Percentiles rank a stretch among this genome's conserved stretches.
These are phyloP conservation scores for Leuciscus idus DNA, from an alignment of 2,113 vertebrate species.

Conservation along the genomic window DNA sequence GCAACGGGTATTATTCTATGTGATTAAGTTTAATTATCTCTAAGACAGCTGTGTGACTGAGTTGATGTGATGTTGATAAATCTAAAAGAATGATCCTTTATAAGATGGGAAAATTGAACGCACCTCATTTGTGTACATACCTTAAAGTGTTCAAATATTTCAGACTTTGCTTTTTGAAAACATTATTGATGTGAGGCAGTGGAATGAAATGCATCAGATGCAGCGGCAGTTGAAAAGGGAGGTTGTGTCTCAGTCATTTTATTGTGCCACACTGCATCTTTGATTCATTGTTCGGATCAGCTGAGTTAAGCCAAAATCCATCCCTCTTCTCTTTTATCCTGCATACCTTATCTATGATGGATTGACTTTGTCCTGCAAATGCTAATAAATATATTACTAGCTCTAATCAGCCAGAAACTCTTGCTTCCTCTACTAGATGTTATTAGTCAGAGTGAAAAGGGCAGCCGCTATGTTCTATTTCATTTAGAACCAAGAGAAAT, in stretches of 20 bases:
- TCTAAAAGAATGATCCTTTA: neutral
- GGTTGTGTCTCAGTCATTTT: neutral
- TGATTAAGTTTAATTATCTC: neutral
- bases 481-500: constrained; percentile 34
- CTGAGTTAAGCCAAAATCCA: constrained; percentile 53
- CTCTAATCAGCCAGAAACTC: constrained; percentile 63
- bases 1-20: too few relatives aligned
- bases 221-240: neutral
- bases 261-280: constrained; percentile 9
- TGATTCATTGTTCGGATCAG: constrained; percentile 57
- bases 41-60: neutral
- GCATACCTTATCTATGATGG: constrained; percentile 68
- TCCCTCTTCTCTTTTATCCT: constrained; percentile 63
- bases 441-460: constrained; percentile 53
- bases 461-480: constrained; percentile 34
- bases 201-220: constrained; percentile 9
- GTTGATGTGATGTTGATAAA: neutral
- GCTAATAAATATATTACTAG: constrained; percentile 72
- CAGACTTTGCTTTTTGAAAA: neutral
- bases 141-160: neutral
- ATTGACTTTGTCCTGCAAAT: constrained; percentile 66
- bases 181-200: neutral
- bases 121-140: neutral
- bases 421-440: constrained; percentile 43
- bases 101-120: neutral